These are phyloP conservation scores for Glaucopsyche alexis DNA, from an alignment of 2,888 invertebrate species.

Conservation along the genomic window DNA sequence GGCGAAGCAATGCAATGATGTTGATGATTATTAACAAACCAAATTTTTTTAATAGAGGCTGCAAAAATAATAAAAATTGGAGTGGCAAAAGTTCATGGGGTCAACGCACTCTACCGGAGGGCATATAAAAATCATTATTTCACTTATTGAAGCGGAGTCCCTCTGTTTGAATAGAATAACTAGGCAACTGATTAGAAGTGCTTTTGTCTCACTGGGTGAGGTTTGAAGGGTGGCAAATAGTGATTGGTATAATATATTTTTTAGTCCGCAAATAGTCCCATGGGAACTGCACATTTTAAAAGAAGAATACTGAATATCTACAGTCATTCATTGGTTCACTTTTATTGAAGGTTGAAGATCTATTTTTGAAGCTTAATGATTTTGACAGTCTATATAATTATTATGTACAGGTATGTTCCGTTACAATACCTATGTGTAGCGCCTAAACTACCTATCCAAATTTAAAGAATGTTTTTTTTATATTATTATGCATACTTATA, in stretches of 20 bases:
- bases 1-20: too few relatives aligned
- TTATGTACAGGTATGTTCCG: too few relatives aligned
- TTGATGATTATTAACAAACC: too few relatives aligned
- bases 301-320: too few relatives aligned
- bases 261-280: neutral
- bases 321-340: too few relatives aligned
- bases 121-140: constrained; percentile 23
- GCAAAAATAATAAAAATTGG: neutral
- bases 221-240: neutral
- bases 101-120: constrained; percentile 1
- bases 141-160: constrained; percentile 20
- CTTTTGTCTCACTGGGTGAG: neutral
- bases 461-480: too few relatives aligned
- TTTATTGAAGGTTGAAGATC: too few relatives aligned
- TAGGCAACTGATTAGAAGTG: constrained; percentile 10
- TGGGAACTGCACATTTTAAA: neutral
- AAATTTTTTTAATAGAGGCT: neutral
- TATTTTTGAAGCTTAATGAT: too few relatives aligned
- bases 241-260: neutral
- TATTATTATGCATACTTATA: too few relatives aligned
- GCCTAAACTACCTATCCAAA: too few relatives aligned
- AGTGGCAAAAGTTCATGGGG: neutral
- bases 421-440: too few relatives aligned
- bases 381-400: too few relatives aligned
- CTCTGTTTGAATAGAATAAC: constrained; percentile 21